Evolutionary conservation across 2,113 vertebrate species (phyloP).

Genomic region (Paraplagusia blochii): DNA sequence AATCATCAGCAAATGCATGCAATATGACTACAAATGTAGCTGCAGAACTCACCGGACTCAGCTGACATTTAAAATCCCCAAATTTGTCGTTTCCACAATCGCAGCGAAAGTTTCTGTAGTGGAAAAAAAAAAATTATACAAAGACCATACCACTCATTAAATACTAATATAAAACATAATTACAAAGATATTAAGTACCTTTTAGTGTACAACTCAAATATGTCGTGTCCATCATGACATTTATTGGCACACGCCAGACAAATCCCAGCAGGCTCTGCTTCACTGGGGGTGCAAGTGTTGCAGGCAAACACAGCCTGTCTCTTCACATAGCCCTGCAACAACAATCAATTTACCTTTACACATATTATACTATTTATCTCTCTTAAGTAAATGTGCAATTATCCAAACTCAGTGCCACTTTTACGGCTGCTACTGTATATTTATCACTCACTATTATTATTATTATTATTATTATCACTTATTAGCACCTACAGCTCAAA

Average conservation of each 20-base stretch:
- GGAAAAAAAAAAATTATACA: not conserved
- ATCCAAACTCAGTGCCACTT: no score
- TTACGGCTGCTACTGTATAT: no score
- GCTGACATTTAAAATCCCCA: conserved; percentile 85
- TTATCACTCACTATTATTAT: no score
- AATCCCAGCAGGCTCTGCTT: conserved; percentile 85
- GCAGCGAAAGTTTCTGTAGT: conserved; percentile 88
- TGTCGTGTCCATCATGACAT: conserved; percentile 89
- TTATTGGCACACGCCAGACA: conserved; percentile 92
- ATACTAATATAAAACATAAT: not conserved
- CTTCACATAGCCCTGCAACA: conserved; percentile 85
- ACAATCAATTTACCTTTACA: not conserved
- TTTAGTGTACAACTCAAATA: conserved; percentile 94
- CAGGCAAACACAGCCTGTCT: conserved; percentile 92
- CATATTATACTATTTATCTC: no score
- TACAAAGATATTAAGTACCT: conserved; percentile 69
- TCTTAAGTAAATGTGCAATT: no score
- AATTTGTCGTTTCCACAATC: conserved; percentile 96
- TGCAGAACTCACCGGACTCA: conserved; percentile 79
- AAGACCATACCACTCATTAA: no score
- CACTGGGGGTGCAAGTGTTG: conserved; percentile 83
- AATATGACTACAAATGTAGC: not conserved
- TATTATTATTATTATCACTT: no score
- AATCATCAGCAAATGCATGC: not conserved
- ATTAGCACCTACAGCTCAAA: no score